Percentiles rank a stretch among this genome's conserved stretches.
phyloP scores from a whole-genome alignment of 2,797 vertebrate species.

The Tangara arthus region DNA sequence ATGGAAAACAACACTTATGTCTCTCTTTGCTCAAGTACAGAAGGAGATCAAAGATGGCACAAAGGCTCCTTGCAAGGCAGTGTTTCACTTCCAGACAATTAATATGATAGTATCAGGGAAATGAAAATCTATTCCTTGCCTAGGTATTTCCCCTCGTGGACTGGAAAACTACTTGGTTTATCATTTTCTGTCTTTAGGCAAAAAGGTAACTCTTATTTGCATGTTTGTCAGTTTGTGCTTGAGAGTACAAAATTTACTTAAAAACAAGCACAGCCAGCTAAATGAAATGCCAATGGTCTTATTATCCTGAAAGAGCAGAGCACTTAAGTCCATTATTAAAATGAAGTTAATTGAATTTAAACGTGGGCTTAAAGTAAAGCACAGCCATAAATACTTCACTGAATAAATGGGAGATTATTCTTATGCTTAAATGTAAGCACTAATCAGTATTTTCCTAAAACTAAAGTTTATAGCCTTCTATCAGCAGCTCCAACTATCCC shows the following conservation, averaged over 20 bases:
- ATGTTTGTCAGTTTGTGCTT: slow-evolving; percentile 49
- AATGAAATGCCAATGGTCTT: slow-evolving; percentile 44
- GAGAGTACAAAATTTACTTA: slow-evolving; percentile 43
- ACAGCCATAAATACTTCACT: background rate
- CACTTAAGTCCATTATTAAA: slow-evolving; percentile 54
- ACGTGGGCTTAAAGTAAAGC: background rate
- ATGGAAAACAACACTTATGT: background rate
- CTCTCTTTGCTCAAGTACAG: background rate
- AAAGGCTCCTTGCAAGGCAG: background rate
- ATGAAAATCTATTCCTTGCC: slow-evolving; percentile 10
- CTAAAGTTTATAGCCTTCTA: background rate
- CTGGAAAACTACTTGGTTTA: slow-evolving; percentile 10
- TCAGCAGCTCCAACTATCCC: background rate
- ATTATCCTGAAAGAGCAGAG: slow-evolving; percentile 29
- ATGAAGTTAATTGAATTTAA: slow-evolving; percentile 56
- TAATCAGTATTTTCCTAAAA: background rate
- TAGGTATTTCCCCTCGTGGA: slow-evolving; percentile 55
- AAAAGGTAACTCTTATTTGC: slow-evolving; percentile 49
- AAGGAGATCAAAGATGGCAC: slow-evolving; percentile 56
- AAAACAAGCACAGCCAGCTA: slow-evolving; percentile 61
- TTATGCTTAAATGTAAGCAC: background rate
- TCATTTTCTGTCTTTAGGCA: slow-evolving; percentile 61
- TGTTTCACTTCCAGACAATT: slow-evolving; percentile 48
- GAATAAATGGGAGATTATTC: background rate
- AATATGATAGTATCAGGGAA: slow-evolving; percentile 62